A percentile compares a stretch with the other conserved stretches of the same genome.
Conservation (phyloP, 2,888 invertebrate species). For the Cheilosia impressa region DNA sequence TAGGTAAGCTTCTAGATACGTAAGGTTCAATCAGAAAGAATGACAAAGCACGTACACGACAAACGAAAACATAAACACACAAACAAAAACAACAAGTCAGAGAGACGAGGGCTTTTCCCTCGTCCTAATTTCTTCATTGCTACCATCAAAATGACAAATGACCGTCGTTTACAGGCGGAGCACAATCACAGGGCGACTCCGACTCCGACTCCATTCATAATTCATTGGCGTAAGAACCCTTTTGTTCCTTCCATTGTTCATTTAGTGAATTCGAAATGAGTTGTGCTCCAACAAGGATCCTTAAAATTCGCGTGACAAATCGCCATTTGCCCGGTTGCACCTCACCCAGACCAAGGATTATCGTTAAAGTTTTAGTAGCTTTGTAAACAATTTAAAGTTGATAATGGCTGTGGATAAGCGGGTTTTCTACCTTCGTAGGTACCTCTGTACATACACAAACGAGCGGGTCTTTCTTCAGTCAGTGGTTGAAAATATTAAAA, state of each 20-base stretch:
- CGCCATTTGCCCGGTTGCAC: slow-evolving; percentile 53
- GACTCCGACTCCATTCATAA: slow-evolving; percentile 57
- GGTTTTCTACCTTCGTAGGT: not conserved
- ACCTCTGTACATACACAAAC: not conserved
- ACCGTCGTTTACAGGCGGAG: slow-evolving; percentile 15
- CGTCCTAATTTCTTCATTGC: slow-evolving; percentile 72
- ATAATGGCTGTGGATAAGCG: slow-evolving; percentile 57
- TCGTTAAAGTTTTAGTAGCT: slow-evolving; percentile 71
- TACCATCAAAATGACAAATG: slow-evolving; percentile 63
- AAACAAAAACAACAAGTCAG: slow-evolving; percentile 14
- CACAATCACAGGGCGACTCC: slow-evolving; percentile 39
- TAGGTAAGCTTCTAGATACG: slow-evolving; percentile 66
- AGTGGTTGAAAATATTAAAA: slow-evolving; percentile 4
- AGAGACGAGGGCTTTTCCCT: not conserved
- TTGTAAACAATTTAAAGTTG: slow-evolving; percentile 73
- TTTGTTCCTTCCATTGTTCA: slow-evolving; percentile 54
- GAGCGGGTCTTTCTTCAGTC: not conserved
- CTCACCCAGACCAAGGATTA: slow-evolving; percentile 39
- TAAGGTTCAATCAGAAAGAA: slow-evolving; percentile 57
- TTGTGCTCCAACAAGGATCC: slow-evolving; percentile 19
- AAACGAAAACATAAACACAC: slow-evolving; percentile 5
- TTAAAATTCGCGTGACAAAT: slow-evolving; percentile 69
- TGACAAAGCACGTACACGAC: slow-evolving; percentile 4
- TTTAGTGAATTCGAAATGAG: slow-evolving; percentile 63
- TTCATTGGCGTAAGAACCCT: slow-evolving; percentile 57